These are phyloP conservation scores for Scarus forsteni DNA, from an alignment of 2,797 vertebrate species.

Conservation along the genomic window DNA sequence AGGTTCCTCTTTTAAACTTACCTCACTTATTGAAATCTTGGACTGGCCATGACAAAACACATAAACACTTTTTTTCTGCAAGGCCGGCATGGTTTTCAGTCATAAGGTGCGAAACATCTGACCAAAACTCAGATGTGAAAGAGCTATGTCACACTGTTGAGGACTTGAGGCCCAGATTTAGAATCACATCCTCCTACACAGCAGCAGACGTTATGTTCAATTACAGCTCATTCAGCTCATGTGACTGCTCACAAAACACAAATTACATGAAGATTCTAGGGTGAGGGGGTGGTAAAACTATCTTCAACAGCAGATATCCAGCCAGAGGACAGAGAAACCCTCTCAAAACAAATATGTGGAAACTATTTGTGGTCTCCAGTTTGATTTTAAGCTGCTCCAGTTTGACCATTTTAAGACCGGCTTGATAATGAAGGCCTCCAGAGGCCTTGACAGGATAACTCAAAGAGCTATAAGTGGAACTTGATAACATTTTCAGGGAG, in stretches of 20 bases:
- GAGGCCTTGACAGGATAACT: slow-evolving; percentile 4
- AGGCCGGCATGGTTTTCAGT: slow-evolving; percentile 39
- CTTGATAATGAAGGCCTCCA: not conserved
- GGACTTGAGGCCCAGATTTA: slow-evolving; percentile 18
- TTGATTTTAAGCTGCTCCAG: not conserved
- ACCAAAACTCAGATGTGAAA: slow-evolving; percentile 41
- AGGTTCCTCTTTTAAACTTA: slow-evolving; percentile 76
- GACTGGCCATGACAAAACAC: slow-evolving; percentile 22
- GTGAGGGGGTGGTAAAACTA: slow-evolving; percentile 1
- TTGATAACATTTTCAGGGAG: too few species aligned
- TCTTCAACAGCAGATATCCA: not conserved
- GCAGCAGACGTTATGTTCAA: slow-evolving; percentile 12
- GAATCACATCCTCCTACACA: slow-evolving; percentile 45
- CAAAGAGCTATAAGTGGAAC: too few species aligned
- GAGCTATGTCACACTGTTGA: slow-evolving; percentile 23
- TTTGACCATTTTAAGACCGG: not conserved
- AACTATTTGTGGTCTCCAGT: not conserved
- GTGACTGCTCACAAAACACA: slow-evolving; percentile 52
- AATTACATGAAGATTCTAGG: slow-evolving; percentile 26
- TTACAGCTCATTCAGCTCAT: slow-evolving; percentile 50
- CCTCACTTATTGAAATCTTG: slow-evolving; percentile 16
- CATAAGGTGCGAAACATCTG: slow-evolving; percentile 68
- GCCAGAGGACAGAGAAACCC: not conserved
- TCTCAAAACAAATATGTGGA: not conserved
- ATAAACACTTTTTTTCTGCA: slow-evolving; percentile 20